A percentile compares a stretch with the other conserved stretches of the same genome.
Evolutionary conservation across 2,113 vertebrate species (phyloP).

Genomic region (Pygathrix nemaeus): DNA sequence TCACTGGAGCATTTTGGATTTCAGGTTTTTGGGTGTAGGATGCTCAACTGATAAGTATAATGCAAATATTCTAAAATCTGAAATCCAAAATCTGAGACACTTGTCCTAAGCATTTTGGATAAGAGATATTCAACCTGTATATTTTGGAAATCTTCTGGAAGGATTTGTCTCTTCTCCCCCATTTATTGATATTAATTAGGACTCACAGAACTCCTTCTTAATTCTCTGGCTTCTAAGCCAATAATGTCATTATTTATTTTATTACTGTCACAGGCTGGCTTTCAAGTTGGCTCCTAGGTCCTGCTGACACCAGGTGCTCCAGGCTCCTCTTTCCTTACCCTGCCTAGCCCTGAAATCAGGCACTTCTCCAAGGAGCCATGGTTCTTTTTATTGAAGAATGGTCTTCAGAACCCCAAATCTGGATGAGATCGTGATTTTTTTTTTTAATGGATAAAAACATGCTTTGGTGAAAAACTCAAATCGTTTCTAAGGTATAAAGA

Average conservation of each 20-base stretch:
- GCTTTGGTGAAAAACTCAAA: not conserved
- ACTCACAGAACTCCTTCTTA: not conserved
- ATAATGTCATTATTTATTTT: accelerated
- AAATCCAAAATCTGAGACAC: not conserved
- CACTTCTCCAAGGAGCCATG: not conserved
- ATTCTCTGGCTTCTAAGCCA: not conserved
- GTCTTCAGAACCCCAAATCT: not conserved
- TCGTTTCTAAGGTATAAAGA: not conserved
- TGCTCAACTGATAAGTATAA: not conserved
- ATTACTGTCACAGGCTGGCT: not conserved
- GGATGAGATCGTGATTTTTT: not conserved
- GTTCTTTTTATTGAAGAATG: not conserved
- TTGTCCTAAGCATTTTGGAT: not conserved
- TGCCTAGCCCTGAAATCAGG: not conserved
- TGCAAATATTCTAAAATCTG: not conserved
- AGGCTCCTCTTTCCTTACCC: not conserved
- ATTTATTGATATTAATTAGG: not conserved
- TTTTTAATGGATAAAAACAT: not conserved
- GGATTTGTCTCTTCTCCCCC: not conserved
- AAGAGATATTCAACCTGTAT: not conserved
- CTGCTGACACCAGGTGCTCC: not conserved
- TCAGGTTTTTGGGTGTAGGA: not conserved
- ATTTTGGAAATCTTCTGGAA: not conserved
- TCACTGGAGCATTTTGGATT: not conserved
- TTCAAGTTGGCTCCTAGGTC: not conserved